phyloP scores from a whole-genome alignment of 2,113 vertebrate species.

The Plecturocebus donacophilus region DNA sequence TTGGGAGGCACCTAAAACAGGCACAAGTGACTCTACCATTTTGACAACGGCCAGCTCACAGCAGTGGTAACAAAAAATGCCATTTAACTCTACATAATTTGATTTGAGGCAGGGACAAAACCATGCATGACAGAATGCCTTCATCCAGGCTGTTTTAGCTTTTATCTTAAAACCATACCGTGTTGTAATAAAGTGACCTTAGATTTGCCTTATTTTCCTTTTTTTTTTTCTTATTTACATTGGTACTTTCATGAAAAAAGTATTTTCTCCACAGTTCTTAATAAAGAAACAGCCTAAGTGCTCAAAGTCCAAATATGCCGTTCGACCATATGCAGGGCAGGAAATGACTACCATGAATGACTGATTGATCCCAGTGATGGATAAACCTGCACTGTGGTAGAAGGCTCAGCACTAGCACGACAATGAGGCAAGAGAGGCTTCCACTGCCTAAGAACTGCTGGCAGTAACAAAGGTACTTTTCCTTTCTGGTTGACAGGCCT shows the following conservation, averaged over 20 bases:
- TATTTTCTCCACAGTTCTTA: background rate
- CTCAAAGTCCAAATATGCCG: background rate
- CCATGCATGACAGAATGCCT: background rate
- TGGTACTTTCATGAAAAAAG: background rate
- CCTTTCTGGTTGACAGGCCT: background rate
- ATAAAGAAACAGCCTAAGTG: background rate
- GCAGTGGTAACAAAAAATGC: background rate
- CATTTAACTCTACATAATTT: background rate
- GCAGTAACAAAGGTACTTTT: background rate
- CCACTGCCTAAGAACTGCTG: background rate
- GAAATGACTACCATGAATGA: background rate
- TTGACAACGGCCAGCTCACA: background rate
- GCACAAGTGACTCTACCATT: background rate
- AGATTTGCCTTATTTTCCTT: background rate
- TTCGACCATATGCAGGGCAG: background rate
- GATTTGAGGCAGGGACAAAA: background rate
- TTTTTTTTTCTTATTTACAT: background rate
- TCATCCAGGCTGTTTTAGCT: background rate
- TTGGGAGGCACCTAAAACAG: background rate
- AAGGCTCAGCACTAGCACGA: background rate
- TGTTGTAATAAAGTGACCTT: background rate
- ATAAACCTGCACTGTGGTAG: accelerated
- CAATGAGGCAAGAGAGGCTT: background rate
- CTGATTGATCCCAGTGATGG: background rate
- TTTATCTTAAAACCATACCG: background rate